Evolutionary conservation across 1,140 invertebrate species (phyloP).

Genomic region (Panonychus citri): DNA sequence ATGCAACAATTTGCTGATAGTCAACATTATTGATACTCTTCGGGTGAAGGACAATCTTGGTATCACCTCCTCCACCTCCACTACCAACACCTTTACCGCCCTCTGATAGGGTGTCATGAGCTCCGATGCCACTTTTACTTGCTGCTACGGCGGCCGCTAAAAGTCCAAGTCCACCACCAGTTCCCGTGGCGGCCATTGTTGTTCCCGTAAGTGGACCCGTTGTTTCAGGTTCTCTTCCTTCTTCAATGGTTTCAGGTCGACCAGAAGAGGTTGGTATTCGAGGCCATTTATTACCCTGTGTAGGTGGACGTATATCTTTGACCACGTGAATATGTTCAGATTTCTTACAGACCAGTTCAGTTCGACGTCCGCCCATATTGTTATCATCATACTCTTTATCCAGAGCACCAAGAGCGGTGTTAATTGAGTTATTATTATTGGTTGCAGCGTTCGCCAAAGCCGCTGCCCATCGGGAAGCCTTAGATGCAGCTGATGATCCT

Average conservation of each 20-base stretch:
- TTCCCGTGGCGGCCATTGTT: not conserved
- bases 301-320: slow-evolving; percentile 12
- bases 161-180: not conserved
- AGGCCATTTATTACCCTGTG: slow-evolving; percentile 11
- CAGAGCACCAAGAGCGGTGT: not conserved
- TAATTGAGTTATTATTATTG: not conserved
- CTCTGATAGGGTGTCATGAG: not conserved
- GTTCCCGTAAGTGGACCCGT: not conserved
- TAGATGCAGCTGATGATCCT: not conserved
- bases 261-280: slow-evolving; percentile 19
- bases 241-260: slow-evolving; percentile 58
- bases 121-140: not conserved
- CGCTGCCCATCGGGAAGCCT: slow-evolving; percentile 8
- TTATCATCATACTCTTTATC: not conserved
- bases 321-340: slow-evolving; percentile 13
- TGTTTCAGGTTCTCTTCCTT: slow-evolving; percentile 33
- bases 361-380: not conserved
- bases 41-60: slow-evolving; percentile 18
- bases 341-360: slow-evolving; percentile 11
- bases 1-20: slow-evolving; percentile 50
- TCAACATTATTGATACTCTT: slow-evolving; percentile 21
- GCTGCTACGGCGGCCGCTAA: not conserved
- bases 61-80: not conserved
- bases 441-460: slow-evolving; percentile 6
- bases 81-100: not conserved